phyloP scores from a whole-genome alignment of 2,888 invertebrate genomes.

The Dione juno region DNA sequence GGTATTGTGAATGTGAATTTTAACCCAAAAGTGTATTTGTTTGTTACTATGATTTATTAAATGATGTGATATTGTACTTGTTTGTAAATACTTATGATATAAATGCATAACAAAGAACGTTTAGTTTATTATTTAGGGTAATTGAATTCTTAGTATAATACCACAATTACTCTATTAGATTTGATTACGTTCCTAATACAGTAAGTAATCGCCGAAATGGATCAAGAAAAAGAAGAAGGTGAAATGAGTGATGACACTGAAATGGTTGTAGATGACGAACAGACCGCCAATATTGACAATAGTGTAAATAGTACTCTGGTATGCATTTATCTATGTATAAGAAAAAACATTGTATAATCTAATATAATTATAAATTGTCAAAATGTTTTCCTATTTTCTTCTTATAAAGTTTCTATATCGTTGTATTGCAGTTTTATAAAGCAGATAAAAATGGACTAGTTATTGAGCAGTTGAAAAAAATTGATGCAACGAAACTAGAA shows the following conservation, averaged over 20 bases:
- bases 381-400: constrained; percentile 26
- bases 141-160: not conserved
- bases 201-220: constrained; percentile 40
- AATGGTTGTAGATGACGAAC: constrained; percentile 66
- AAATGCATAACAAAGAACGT: not conserved
- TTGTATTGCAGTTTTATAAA: constrained; percentile 67
- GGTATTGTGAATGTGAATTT: not conserved
- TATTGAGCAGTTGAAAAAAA: constrained; percentile 67
- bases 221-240: constrained; percentile 75
- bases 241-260: constrained; percentile 79
- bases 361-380: not conserved
- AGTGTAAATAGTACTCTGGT: constrained; percentile 59
- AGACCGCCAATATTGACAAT: constrained; percentile 41
- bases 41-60: not conserved
- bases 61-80: not conserved
- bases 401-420: too few relatives aligned
- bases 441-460: constrained; percentile 66
- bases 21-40: not conserved
- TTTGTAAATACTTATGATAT: not conserved
- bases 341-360: not conserved
- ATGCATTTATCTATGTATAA: constrained; percentile 40
- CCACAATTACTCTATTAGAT: not conserved
- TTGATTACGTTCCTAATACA: not conserved
- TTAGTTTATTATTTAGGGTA: not conserved
- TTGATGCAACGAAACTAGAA: constrained; percentile 73